Evolutionary conservation across 2,888 invertebrate genomes (phyloP), one percentile per base, ranked within the genome.

Genomic region (Hemithea aestivaria): DNA sequence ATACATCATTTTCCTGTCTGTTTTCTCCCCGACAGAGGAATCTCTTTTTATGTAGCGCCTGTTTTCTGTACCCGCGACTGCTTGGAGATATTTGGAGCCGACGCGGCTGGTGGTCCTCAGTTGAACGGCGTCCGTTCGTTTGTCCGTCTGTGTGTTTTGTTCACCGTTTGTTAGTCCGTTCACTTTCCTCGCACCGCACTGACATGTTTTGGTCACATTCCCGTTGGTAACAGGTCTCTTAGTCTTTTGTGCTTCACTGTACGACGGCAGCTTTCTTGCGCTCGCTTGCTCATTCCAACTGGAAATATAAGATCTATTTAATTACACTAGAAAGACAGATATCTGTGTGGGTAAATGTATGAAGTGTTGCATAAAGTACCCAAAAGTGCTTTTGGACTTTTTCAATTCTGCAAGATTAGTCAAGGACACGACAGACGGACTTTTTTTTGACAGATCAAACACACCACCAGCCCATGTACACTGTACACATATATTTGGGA

Each of bases 271-370:
- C 79, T 82, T 87, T 75, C 83, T 77, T 59, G 73, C 76, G 77
- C 73, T 79, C 61, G 73, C 67, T 75, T 87, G 87, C 76, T 88
- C 88, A 88, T 87, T 88, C 88, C 88, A 88, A 87, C 88, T 88
- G 84, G 35, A 45, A 44, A 40, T 16, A 16, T 5, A 16, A 16
- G 2, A 16, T 4, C 3, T 4, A 4, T 16, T 16, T 16, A 4
- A 16, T 16, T 16, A 16, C n/a, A 16, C 5, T 16, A 4, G 16
- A 16, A 4, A 16, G n/a, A n/a, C n/a, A n/a, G n/a, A n/a, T n/a
- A n/a, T n/a, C n/a, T n/a, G n/a, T n/a, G n/a, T n/a, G n/a, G n/a
- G n/a, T n/a, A n/a, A n/a, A n/a, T n/a, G n/a, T n/a, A n/a, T n/a
- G n/a, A n/a, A n/a, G n/a, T n/a, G n/a, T n/a, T n/a, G n/a, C n/a